phyloP scores from a whole-genome alignment of 1,140 invertebrate species.

The Heterodera schachtii region DNA sequence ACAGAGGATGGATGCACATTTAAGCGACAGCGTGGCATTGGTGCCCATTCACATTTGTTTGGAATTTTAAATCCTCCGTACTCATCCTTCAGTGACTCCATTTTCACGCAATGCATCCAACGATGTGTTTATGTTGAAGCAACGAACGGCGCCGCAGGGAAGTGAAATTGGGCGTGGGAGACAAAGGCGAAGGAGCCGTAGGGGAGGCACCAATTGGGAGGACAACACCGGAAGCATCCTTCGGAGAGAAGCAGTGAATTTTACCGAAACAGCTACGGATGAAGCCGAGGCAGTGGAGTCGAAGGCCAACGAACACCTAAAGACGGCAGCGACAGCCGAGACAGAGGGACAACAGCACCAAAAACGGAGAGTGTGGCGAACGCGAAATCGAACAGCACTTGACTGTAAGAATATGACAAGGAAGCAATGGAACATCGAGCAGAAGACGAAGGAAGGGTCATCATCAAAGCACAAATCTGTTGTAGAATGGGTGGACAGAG shows the following conservation, averaged over 20 bases:
- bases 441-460: background rate
- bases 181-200: background rate
- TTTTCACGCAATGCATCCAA: background rate
- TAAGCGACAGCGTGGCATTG: background rate
- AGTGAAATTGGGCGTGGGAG: background rate
- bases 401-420: background rate
- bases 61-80: background rate
- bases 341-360: background rate
- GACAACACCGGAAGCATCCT: background rate
- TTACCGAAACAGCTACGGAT: too few relatives aligned
- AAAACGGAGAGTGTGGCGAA: background rate
- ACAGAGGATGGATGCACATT: constrained; percentile 26
- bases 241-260: background rate
- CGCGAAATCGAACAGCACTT: background rate
- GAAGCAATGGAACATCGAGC: background rate
- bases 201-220: background rate
- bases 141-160: background rate
- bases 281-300: background rate
- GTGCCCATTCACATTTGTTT: background rate
- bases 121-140: background rate
- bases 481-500: background rate
- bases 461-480: background rate
- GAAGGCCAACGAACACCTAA: background rate
- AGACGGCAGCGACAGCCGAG: background rate
- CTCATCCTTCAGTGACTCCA: background rate